Percentiles rank a stretch among this genome's conserved stretches.
These are phyloP conservation scores for Epinephelus lanceolatus DNA, from an alignment of 2,113 vertebrate genomes.

Conservation along the genomic window DNA sequence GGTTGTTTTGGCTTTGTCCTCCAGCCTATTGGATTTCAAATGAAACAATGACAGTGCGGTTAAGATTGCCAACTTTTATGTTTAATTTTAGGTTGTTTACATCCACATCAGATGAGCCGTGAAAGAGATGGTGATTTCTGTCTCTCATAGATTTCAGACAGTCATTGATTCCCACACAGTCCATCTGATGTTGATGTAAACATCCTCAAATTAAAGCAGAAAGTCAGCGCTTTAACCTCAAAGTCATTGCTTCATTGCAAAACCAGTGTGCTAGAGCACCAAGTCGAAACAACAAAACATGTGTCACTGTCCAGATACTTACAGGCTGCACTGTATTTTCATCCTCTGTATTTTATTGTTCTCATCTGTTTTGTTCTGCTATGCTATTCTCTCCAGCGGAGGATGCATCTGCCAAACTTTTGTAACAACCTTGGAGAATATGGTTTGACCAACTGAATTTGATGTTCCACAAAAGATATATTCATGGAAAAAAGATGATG, in stretches of 20 bases:
- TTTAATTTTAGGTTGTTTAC: constrained; percentile 23
- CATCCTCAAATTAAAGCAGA: constrained; percentile 29
- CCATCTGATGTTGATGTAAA: constrained; percentile 17
- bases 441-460: constrained; percentile 45
- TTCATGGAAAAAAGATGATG: constrained; percentile 51
- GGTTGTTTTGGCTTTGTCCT: constrained; percentile 9
- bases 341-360: constrained; percentile 60
- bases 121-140: not conserved
- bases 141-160: not conserved
- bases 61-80: not conserved
- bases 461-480: constrained; percentile 62
- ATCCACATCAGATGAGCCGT: not conserved
- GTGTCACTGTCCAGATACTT: constrained; percentile 22
- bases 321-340: constrained; percentile 48
- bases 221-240: constrained; percentile 33
- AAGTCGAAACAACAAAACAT: constrained; percentile 42
- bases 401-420: constrained; percentile 56
- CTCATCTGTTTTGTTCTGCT: constrained; percentile 62
- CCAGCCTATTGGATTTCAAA: constrained; percentile 8
- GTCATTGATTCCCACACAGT: not conserved
- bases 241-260: constrained; percentile 23
- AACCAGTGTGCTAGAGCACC: not conserved
- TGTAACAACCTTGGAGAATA: constrained; percentile 61
- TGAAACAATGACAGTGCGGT: not conserved
- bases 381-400: constrained; percentile 47